A percentile compares a stretch with the other conserved stretches of the same genome.
These are phyloP conservation scores for Bradypodion ventrale DNA, from an alignment of 2,797 vertebrate species.

Conservation along the genomic window DNA sequence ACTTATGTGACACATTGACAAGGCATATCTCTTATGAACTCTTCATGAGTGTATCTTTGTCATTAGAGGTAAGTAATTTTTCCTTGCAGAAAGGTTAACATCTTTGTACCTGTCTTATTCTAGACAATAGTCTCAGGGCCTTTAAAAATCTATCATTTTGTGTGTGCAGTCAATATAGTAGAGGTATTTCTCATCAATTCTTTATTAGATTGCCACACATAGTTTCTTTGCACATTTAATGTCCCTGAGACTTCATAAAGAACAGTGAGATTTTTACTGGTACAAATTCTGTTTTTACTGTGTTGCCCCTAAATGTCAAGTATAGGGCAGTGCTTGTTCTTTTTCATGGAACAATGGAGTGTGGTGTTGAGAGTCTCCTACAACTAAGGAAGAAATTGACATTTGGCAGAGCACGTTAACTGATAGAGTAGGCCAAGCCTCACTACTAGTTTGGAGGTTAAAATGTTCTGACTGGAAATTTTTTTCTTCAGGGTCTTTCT, in stretches of 20 bases:
- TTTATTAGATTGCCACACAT: not conserved
- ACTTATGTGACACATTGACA: not conserved
- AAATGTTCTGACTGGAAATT: slow-evolving; percentile 21
- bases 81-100: not conserved
- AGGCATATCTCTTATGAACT: not conserved
- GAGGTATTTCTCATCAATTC: not conserved
- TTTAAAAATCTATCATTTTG: not conserved
- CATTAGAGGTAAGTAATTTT: slow-evolving; percentile 26
- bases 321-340: not conserved
- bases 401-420: slow-evolving; percentile 28
- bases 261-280: not conserved
- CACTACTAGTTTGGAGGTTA: slow-evolving; percentile 8
- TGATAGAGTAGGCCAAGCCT: not conserved
- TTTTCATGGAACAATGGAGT: not conserved
- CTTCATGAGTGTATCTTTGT: slow-evolving; percentile 4
- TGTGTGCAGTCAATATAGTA: not conserved
- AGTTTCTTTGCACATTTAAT: not conserved
- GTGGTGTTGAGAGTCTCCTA: not conserved
- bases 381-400: not conserved
- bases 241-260: not conserved
- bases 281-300: not conserved
- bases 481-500: slow-evolving; percentile 37
- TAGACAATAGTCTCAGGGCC: not conserved
- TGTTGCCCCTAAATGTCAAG: not conserved
- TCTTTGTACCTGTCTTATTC: not conserved